Base-by-base conservation (phyloP, 1,140 invertebrate genomes). In the Eriosoma lanigerum region DNA sequence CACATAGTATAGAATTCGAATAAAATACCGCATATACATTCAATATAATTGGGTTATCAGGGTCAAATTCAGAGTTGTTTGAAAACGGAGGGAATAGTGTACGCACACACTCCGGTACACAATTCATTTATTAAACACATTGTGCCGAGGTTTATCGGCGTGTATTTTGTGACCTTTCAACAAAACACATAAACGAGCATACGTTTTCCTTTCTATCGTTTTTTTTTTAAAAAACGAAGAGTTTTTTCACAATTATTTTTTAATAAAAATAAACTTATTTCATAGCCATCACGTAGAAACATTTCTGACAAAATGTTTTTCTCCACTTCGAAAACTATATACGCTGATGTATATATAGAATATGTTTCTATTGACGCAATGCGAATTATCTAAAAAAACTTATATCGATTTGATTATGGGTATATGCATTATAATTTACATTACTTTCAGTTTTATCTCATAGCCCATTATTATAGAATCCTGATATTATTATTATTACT, bases 11-110 rank as follows among this genome's bases (percentile, higher is more conserved):
- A 21, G 17, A 54, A 75, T 54, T 21, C 52, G n/a, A 54, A 29
- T 54, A 75, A 75, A 56, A 56, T 38, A 21, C 29, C n/a, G 5
- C n/a, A 12, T 58, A 75, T 54, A 19, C 19, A 52, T 46, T 15
- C 8, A 56, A 56, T 58, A 4, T 38, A 76, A 76, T 76, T 76
- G 54, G 54, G 54, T 76, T 76, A 76, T 58, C 21, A n/a, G 32
- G 54, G 73, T 76, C 72, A 76, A 38, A 38, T 15, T 56, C 19
- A 26, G 19, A 75, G 13, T 54, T 75, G 29, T 38, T 76, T 58
- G 13, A 76, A 56, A 58, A 26, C n/a, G 44, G 19, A 8, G 12
- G 26, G 13, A n/a, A 38, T 38, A 38, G 15, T 48, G 21, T 0
- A 5, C 44, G 32, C 29, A 26, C 17, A 44, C 52, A 75, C 48